phyloP scores from a whole-genome alignment of 2,797 vertebrate genomes.

The Sciurus carolinensis region DNA sequence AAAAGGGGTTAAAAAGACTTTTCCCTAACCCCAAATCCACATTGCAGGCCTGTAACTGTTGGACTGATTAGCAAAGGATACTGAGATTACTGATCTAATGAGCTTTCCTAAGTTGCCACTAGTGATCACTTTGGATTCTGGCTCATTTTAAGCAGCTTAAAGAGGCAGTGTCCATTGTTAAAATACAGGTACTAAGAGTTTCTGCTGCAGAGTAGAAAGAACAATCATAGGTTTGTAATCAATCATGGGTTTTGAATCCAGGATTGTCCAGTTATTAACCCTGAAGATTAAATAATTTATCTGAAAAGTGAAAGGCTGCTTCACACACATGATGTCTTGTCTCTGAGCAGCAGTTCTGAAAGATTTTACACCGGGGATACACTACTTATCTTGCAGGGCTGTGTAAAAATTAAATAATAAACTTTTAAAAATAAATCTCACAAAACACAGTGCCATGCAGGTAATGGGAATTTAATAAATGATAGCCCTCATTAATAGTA shows the following conservation, averaged over 20 bases:
- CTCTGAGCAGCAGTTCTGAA: neutral
- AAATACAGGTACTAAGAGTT: neutral
- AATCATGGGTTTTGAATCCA: neutral
- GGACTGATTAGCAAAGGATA: neutral
- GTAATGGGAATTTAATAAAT: conserved; percentile 78
- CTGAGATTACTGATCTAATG: neutral
- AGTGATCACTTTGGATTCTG: neutral
- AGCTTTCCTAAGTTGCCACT: neutral
- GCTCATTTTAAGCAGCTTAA: conserved; percentile 47
- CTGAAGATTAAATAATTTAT: conserved; percentile 2
- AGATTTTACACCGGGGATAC: neutral
- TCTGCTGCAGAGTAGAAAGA: neutral
- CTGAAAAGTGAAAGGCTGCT: neutral
- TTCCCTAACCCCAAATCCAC: neutral
- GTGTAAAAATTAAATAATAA: conserved; percentile 24
- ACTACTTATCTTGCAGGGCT: neutral
- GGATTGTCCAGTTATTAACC: neutral
- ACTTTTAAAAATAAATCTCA: conserved; percentile 63
- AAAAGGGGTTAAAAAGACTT: neutral
- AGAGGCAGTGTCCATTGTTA: neutral
- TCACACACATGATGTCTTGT: neutral
- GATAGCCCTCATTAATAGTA: conserved; percentile 65
- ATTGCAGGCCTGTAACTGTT: neutral
- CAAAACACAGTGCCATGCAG: neutral
- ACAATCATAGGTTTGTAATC: neutral